Percentiles rank a stretch among this genome's conserved stretches.
Conservation (phyloP, 2,113 vertebrate genomes). For the Gopherus flavomarginatus region DNA sequence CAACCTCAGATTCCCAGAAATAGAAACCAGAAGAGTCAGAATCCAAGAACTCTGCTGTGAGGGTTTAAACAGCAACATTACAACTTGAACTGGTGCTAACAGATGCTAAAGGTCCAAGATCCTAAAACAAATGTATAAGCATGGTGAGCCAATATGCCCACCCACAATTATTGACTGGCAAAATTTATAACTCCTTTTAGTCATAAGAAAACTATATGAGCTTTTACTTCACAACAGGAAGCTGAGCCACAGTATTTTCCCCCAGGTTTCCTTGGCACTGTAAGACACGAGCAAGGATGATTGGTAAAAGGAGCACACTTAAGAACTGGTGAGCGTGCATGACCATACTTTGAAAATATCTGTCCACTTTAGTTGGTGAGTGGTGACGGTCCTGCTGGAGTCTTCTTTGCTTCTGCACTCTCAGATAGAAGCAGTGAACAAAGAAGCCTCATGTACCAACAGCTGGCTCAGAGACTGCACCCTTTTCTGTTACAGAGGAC, state of each 20-base stretch:
- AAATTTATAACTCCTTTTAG: not conserved
- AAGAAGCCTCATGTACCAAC: not conserved
- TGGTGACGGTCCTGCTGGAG: rapidly evolving
- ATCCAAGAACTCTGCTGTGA: not conserved
- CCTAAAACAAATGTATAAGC: not conserved
- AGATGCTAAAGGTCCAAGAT: not conserved
- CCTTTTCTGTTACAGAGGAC: not conserved
- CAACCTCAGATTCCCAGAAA: rapidly evolving
- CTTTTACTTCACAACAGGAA: not conserved
- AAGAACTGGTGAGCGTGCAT: not conserved
- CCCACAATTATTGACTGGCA: not conserved
- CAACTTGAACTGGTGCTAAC: not conserved
- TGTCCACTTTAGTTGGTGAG: not conserved
- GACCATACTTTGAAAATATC: not conserved
- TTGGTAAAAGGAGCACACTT: not conserved
- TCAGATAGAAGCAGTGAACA: not conserved
- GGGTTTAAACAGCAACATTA: not conserved
- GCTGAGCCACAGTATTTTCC: not conserved
- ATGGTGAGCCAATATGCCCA: not conserved
- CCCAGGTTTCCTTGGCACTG: not conserved
- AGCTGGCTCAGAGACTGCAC: not conserved
- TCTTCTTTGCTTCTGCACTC: not conserved
- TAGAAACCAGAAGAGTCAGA: not conserved
- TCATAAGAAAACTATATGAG: not conserved
- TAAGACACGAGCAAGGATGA: not conserved